These are phyloP conservation scores for Ephialtes manifestator DNA, from an alignment of 2,888 invertebrate species.

Conservation along the genomic window DNA sequence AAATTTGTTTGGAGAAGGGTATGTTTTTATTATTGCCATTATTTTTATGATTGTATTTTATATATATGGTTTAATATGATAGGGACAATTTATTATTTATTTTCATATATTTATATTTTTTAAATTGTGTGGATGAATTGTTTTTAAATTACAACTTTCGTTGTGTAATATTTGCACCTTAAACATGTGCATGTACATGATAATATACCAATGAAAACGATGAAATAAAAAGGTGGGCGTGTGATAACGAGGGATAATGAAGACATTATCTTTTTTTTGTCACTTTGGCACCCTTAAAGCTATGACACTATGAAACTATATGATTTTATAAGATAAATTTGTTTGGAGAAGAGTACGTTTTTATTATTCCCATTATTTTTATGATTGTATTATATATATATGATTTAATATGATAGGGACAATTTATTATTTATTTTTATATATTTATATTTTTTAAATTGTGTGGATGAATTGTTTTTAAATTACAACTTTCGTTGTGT, in stretches of 20 bases:
- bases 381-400: not conserved
- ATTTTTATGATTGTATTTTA: not conserved
- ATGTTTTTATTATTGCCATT: not conserved
- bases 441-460: too few relatives aligned
- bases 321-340: not conserved
- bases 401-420: too few relatives aligned
- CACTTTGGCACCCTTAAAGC: not conserved
- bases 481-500: slow-evolving; percentile 3
- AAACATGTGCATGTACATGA: not conserved
- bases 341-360: not conserved
- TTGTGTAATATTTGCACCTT: not conserved
- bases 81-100: too few relatives aligned
- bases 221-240: not conserved
- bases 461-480: too few relatives aligned
- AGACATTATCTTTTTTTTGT: slow-evolving; percentile 10
- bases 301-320: not conserved
- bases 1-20: not conserved
- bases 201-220: not conserved
- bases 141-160: not conserved
- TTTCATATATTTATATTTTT: too few relatives aligned
- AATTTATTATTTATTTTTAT: too few relatives aligned
- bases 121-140: too few relatives aligned
- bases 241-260: slow-evolving; percentile 19
- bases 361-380: not conserved
- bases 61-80: too few relatives aligned